A percentile compares a stretch with the other conserved stretches of the same genome.
phyloP scores from a whole-genome alignment of 2,797 vertebrate genomes.

The Scyliorhinus canicula region DNA sequence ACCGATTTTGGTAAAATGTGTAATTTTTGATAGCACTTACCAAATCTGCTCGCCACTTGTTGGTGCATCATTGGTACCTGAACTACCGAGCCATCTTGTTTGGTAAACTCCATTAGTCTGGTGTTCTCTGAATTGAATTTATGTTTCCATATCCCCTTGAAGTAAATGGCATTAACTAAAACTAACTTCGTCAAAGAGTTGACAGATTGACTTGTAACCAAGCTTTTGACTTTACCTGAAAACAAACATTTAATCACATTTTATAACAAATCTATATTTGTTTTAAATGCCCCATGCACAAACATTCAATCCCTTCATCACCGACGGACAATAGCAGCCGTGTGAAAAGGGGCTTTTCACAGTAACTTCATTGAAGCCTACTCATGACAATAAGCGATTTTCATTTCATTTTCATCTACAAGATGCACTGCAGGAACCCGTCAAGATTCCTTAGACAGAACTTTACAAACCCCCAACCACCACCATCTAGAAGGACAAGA shows the following conservation, averaged over 20 bases:
- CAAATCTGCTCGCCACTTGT: conserved; percentile 2
- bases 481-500: no score
- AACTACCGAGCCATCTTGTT: conserved; percentile 44
- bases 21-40: conserved; percentile 8
- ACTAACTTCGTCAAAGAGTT: conserved; percentile 50
- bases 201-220: conserved; percentile 50
- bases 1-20: background rate
- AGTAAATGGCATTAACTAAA: conserved; percentile 53
- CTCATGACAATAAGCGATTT: no score
- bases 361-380: no score
- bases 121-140: conserved; percentile 49
- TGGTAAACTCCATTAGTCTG: conserved; percentile 44
- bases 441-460: no score
- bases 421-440: no score
- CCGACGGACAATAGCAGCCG: no score
- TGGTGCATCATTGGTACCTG: conserved; percentile 48
- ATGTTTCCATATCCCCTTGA: conserved; percentile 52
- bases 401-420: no score
- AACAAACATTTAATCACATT: conserved; percentile 26
- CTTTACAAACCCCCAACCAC: no score
- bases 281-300: no score
- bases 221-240: conserved; percentile 50
- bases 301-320: no score
- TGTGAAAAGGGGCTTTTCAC: no score
- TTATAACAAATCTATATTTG: background rate